phyloP scores from a whole-genome alignment of 2,113 vertebrate genomes.

The Phalacrocorax pelagicus region DNA sequence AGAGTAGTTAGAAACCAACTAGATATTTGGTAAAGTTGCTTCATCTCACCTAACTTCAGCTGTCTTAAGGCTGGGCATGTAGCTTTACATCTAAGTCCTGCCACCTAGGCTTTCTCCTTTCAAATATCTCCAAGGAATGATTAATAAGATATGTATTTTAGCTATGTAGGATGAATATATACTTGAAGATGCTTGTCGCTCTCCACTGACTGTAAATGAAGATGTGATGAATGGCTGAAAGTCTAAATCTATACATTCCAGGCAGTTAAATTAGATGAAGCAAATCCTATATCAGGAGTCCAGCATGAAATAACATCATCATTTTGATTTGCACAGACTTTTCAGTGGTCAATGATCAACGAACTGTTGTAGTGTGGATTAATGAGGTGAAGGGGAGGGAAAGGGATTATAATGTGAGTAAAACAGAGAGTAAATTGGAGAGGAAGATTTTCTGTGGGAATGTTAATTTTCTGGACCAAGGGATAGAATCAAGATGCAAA shows the following conservation, averaged over 20 bases:
- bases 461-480: not conserved
- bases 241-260: not conserved
- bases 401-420: not conserved
- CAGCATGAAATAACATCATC: not conserved
- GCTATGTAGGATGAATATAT: not conserved
- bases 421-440: not conserved
- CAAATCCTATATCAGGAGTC: not conserved
- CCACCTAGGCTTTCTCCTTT: not conserved
- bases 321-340: slow-evolving; percentile 13
- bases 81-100: not conserved
- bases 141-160: not conserved
- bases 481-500: not conserved
- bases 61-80: not conserved
- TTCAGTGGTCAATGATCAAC: slow-evolving; percentile 25
- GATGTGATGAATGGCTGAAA: not conserved
- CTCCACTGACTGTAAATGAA: not conserved
- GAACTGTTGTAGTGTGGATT: not conserved
- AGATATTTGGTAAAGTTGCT: not conserved
- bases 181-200: not conserved
- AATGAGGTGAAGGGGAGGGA: not conserved
- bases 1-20: not conserved
- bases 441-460: not conserved
- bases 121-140: not conserved
- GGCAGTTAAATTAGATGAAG: not conserved
- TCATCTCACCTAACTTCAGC: not conserved